Conservation (phyloP, 2,888 invertebrate species). For the Coenonympha glycerion region DNA sequence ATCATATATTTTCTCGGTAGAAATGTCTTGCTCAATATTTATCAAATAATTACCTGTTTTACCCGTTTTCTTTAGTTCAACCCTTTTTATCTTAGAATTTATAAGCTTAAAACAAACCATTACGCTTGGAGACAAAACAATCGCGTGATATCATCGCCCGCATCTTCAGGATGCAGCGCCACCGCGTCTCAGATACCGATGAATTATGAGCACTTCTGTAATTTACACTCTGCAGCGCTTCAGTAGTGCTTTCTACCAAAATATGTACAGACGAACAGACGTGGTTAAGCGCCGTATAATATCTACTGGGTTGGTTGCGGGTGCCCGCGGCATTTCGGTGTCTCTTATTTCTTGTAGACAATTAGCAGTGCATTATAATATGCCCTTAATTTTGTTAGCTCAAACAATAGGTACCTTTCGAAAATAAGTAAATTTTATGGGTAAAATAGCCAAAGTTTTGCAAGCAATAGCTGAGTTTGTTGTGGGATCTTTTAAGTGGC, state of each 20-base stretch:
- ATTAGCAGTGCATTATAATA: slow-evolving; percentile 22
- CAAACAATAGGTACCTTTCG: too few species aligned
- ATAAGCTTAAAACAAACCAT: slow-evolving; percentile 36
- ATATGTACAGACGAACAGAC: neutral
- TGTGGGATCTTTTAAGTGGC: too few species aligned
- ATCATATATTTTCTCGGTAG: too few species aligned
- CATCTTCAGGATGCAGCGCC: slow-evolving; percentile 48
- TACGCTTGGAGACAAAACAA: slow-evolving; percentile 40
- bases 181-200: slow-evolving; percentile 49
- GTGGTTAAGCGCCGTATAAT: slow-evolving; percentile 12
- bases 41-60: neutral
- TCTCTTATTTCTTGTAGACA: slow-evolving; percentile 19
- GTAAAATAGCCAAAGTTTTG: too few species aligned
- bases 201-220: slow-evolving; percentile 57
- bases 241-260: slow-evolving; percentile 9
- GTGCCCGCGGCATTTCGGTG: slow-evolving; percentile 14
- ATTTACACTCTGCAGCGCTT: slow-evolving; percentile 48
- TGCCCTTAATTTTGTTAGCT: too few species aligned
- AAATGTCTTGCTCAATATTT: too few species aligned
- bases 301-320: neutral
- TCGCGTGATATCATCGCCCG: slow-evolving; percentile 51
- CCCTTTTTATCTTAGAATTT: slow-evolving; percentile 43
- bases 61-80: slow-evolving; percentile 11
- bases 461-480: too few species aligned
- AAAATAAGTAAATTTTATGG: too few species aligned